phyloP scores from a whole-genome alignment of 2,888 invertebrate species.

The Alentia gelatinosa region DNA sequence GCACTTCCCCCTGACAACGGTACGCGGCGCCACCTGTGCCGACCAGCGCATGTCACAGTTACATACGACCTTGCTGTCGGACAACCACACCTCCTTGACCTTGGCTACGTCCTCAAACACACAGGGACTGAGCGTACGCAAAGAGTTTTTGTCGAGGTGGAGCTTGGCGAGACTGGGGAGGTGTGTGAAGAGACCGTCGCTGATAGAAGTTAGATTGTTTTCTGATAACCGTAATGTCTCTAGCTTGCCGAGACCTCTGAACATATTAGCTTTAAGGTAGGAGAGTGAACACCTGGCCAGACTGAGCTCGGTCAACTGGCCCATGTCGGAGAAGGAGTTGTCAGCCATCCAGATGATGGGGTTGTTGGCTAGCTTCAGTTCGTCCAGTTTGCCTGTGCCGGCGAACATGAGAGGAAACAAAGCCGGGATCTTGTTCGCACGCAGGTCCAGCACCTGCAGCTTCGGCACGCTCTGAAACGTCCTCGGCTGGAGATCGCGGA shows the following conservation, averaged over 20 bases:
- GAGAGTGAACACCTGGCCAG: conserved; percentile 60
- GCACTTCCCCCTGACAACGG: neutral
- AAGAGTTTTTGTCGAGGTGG: conserved; percentile 60
- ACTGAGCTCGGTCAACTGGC: conserved; percentile 58
- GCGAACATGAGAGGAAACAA: conserved; percentile 66
- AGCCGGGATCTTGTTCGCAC: conserved; percentile 64
- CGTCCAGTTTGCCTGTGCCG: conserved; percentile 60
- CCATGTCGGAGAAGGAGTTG: conserved; percentile 61
- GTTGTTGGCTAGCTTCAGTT: conserved; percentile 62
- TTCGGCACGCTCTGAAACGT: conserved; percentile 58
- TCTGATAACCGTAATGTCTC: conserved; percentile 54
- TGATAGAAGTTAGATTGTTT: conserved; percentile 60
- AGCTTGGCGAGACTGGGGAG: conserved; percentile 58
- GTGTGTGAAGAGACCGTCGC: conserved; percentile 58
- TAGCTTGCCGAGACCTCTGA: conserved; percentile 62
- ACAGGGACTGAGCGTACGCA: conserved; percentile 65
- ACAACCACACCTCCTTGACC: conserved; percentile 59
- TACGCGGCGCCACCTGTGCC: neutral
- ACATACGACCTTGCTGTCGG: conserved; percentile 63
- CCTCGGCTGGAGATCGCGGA: conserved; percentile 64
- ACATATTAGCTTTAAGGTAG: conserved; percentile 60
- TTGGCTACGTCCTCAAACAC: conserved; percentile 61
- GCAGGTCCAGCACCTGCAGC: conserved; percentile 61
- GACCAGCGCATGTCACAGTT: conserved; percentile 64
- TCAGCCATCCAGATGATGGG: conserved; percentile 62